Percentiles rank a stretch among this genome's conserved stretches.
Evolutionary conservation across 2,888 invertebrate genomes (phyloP).

Genomic region (Drosophila incognita): DNA sequence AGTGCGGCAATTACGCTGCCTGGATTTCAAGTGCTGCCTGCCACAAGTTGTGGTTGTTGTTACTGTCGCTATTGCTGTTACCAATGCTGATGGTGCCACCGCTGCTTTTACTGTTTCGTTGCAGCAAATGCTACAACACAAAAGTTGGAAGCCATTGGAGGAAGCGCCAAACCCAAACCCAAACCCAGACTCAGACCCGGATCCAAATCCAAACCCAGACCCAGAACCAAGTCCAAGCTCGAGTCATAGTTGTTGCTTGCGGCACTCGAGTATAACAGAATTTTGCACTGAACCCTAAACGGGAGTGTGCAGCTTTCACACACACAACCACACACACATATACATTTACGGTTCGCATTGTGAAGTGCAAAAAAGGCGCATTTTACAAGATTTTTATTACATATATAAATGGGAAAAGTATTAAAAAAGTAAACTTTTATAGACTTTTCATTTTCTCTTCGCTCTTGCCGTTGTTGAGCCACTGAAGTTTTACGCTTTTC

Average conservation of each 20-base stretch:
- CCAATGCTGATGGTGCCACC: constrained; percentile 7
- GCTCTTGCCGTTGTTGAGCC: neutral
- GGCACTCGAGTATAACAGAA: constrained; percentile 68
- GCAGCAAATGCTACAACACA: constrained; percentile 39
- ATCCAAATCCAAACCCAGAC: neutral
- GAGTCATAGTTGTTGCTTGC: constrained; percentile 55
- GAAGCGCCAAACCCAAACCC: constrained; percentile 7
- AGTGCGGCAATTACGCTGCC: constrained; percentile 70
- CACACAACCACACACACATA: constrained; percentile 27
- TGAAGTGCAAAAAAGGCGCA: constrained; percentile 77
- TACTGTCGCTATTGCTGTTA: constrained; percentile 6
- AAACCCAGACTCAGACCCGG: neutral
- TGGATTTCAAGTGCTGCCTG: constrained; percentile 66
- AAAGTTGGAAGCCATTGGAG: constrained; percentile 34
- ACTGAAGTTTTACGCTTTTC: constrained; percentile 69
- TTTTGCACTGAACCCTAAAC: constrained; percentile 79
- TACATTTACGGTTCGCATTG: constrained; percentile 54
- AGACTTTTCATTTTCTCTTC: constrained; percentile 63
- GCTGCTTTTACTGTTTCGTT: constrained; percentile 28
- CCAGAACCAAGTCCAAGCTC: constrained; percentile 8
- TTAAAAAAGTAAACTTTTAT: constrained; percentile 82
- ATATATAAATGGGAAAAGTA: constrained; percentile 79
- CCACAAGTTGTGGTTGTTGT: constrained; percentile 44
- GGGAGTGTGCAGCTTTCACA: constrained; percentile 33
- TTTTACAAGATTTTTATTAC: constrained; percentile 82